phyloP scores from a whole-genome alignment of 2,113 vertebrate species.

The Coregonus clupeaformis region DNA sequence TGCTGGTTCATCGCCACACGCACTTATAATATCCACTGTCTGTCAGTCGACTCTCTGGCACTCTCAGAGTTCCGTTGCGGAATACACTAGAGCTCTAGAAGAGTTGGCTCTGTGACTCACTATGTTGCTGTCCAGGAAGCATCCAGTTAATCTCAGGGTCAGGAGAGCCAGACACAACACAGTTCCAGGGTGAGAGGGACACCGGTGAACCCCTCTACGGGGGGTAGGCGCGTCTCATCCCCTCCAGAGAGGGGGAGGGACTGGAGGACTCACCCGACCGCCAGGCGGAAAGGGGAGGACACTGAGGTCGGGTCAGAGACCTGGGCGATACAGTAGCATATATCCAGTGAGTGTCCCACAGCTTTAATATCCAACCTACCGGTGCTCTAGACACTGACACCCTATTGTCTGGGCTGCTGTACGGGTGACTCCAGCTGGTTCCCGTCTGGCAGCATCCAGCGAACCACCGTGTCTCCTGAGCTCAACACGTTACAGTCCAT shows the following conservation, averaged over 20 bases:
- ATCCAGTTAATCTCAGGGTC: constrained; percentile 87
- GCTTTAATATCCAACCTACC: constrained; percentile 75
- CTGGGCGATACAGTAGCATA: constrained; percentile 82
- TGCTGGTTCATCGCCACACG: constrained; percentile 81
- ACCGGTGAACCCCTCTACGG: constrained; percentile 68
- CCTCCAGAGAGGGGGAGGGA: constrained; percentile 51
- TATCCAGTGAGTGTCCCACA: constrained; percentile 59
- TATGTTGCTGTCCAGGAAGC: constrained; percentile 74
- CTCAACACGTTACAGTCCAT: constrained; percentile 79
- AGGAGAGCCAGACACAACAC: constrained; percentile 72
- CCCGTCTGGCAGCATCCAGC: constrained; percentile 84
- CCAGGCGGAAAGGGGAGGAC: constrained; percentile 69
- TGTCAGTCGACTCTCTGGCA: constrained; percentile 66
- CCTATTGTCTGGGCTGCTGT: constrained; percentile 58
- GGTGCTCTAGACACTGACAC: constrained; percentile 72
- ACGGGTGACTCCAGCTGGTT: constrained; percentile 71
- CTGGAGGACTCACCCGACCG: constrained; percentile 72
- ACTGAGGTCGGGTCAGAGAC: constrained; percentile 74
- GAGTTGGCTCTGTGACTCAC: constrained; percentile 67
- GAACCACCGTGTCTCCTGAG: constrained; percentile 71
- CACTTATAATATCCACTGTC: constrained; percentile 87
- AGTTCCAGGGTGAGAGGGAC: constrained; percentile 73
- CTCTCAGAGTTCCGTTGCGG: constrained; percentile 79
- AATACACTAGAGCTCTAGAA: constrained; percentile 62
- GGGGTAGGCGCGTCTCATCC: constrained; percentile 39